These are phyloP conservation scores for Centroberyx gerrardi DNA, from an alignment of 2,797 vertebrate species.

Conservation along the genomic window DNA sequence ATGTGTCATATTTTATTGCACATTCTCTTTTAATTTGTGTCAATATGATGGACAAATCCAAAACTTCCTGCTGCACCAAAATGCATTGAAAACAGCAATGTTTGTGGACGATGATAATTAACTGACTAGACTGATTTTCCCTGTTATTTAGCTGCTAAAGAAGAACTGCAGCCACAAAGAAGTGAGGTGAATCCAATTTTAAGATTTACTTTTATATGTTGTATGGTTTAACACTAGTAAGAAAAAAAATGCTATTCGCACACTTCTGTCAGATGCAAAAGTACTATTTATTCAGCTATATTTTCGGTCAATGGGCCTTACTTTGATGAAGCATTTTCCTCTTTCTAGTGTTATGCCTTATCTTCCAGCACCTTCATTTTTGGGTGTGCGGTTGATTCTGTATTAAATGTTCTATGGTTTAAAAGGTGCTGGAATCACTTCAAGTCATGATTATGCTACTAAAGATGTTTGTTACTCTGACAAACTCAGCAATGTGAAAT, in stretches of 20 bases:
- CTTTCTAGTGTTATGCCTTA: too few relatives aligned
- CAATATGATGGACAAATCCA: not conserved
- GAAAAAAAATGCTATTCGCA: too few relatives aligned
- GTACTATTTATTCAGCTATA: too few relatives aligned
- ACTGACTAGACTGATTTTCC: not conserved
- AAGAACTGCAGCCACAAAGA: not conserved
- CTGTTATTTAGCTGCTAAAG: slow-evolving; percentile 7
- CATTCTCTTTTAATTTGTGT: not conserved
- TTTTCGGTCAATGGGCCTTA: too few relatives aligned
- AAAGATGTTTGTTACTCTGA: too few relatives aligned
- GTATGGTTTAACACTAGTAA: too few relatives aligned
- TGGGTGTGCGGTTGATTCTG: too few relatives aligned
- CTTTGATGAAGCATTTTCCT: not conserved
- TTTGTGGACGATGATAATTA: not conserved
- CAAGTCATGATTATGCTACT: too few relatives aligned
- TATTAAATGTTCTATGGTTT: too few relatives aligned
- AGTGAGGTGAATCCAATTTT: not conserved
- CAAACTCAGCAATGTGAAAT: too few relatives aligned
- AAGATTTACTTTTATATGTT: not conserved
- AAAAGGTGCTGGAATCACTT: too few relatives aligned
- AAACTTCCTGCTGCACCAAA: not conserved
- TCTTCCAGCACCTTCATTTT: too few relatives aligned
- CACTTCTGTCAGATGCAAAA: not conserved
- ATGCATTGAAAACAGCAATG: not conserved
- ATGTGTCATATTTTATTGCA: not conserved